These are phyloP conservation scores for Tinea trinotella DNA, from an alignment of 2,888 invertebrate species.

Conservation along the genomic window DNA sequence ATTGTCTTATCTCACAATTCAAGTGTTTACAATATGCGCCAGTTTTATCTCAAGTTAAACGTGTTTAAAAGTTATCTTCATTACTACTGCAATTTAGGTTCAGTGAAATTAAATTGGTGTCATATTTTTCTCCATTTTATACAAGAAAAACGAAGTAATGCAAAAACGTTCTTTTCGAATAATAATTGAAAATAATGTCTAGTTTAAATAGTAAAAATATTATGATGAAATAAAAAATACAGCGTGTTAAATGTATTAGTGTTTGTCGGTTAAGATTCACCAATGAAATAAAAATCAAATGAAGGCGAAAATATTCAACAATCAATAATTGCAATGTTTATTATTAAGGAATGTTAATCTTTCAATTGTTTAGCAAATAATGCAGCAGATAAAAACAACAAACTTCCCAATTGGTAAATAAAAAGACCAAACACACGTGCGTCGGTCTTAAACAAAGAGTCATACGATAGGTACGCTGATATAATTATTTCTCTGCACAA, in stretches of 20 bases:
- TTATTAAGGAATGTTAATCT: background rate
- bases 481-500: constrained; percentile 55
- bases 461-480: constrained; percentile 43
- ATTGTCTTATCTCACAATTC: background rate
- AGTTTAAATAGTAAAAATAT: no score
- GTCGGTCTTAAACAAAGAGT: constrained; percentile 49
- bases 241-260: no score
- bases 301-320: no score
- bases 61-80: constrained; percentile 5
- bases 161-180: no score
- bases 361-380: background rate
- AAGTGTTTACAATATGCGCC: constrained; percentile 4
- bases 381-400: background rate
- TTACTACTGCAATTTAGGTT: background rate
- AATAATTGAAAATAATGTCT: no score
- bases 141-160: no score
- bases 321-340: background rate
- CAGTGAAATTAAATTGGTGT: constrained; percentile 8
- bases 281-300: no score
- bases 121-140: no score
- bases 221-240: no score
- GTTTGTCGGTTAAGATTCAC: no score
- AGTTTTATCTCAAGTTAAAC: background rate
- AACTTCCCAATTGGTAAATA: background rate
- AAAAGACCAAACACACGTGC: constrained; percentile 32